These are phyloP conservation scores for Drymodes brunneopygia DNA, from an alignment of 2,113 vertebrate genomes.

Conservation along the genomic window DNA sequence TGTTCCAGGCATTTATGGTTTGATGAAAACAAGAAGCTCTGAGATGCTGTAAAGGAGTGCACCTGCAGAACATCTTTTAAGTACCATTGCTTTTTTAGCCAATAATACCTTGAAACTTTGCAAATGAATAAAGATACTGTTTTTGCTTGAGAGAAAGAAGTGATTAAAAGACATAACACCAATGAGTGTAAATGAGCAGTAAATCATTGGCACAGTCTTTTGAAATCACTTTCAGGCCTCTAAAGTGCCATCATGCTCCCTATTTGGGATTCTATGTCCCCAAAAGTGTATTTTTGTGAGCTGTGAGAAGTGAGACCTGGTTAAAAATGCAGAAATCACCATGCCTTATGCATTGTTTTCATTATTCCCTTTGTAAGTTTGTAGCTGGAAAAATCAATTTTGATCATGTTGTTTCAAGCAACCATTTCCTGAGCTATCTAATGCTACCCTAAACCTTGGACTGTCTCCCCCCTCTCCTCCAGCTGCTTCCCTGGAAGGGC, in stretches of 20 bases:
- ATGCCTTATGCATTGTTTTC: not conserved
- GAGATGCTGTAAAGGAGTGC: constrained; percentile 34
- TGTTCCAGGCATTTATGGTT: constrained; percentile 4
- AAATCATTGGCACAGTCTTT: constrained; percentile 1
- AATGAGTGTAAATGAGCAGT: not conserved
- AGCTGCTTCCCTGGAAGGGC: not conserved
- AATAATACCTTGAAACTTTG: constrained; percentile 12
- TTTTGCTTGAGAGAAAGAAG: constrained; percentile 33
- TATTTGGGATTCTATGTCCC: not conserved
- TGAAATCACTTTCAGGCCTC: not conserved
- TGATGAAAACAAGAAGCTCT: constrained; percentile 35
- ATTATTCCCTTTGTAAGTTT: not conserved
- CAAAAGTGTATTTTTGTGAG: not conserved
- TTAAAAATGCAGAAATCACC: not conserved
- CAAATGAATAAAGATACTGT: not conserved
- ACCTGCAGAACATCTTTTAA: constrained; percentile 57
- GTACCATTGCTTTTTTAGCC: constrained; percentile 1
- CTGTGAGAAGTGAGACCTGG: not conserved
- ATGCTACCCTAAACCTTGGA: not conserved
- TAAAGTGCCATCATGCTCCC: not conserved
- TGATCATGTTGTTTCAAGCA: not conserved
- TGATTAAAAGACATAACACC: not conserved
- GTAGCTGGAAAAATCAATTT: not conserved
- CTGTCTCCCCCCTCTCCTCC: not conserved
- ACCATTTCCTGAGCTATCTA: not conserved